Percentiles rank a stretch among this genome's conserved stretches.
Evolutionary conservation across 2,113 vertebrate genomes (phyloP).

Genomic region (Callaeas wilsoni): DNA sequence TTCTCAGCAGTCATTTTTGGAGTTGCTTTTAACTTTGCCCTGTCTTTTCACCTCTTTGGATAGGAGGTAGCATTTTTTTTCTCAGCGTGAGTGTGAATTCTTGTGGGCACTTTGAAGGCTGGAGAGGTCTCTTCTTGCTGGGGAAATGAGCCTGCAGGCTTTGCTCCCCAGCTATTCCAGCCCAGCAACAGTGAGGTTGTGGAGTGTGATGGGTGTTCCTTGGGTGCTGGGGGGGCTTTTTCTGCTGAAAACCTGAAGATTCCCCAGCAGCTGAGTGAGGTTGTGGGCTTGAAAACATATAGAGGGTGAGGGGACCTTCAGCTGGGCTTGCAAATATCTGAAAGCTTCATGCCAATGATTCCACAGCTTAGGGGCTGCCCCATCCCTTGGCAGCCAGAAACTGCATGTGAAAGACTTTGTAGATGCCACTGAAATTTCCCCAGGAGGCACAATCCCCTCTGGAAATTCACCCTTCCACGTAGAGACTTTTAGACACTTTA

Average conservation of each 20-base stretch:
- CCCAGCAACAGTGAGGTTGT: not conserved
- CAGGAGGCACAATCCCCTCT: not conserved
- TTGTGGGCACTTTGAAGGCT: not conserved
- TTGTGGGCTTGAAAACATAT: rapidly evolving
- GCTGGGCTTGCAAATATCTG: not conserved
- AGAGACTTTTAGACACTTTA: not conserved
- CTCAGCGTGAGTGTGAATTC: not conserved
- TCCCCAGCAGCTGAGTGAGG: not conserved
- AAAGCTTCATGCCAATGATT: not conserved
- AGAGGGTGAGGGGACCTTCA: not conserved
- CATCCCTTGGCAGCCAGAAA: not conserved
- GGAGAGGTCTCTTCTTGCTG: not conserved
- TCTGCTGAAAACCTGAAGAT: not conserved
- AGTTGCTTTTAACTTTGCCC: not conserved
- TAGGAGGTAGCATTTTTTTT: not conserved
- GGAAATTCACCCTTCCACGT: not conserved
- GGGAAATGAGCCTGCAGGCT: not conserved
- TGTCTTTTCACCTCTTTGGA: not conserved
- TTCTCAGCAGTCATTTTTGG: not conserved
- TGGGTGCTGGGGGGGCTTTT: rapidly evolving
- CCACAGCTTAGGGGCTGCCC: not conserved
- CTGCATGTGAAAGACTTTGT: rapidly evolving
- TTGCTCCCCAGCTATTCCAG: not conserved
- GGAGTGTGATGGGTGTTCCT: not conserved
- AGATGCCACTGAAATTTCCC: not conserved